phyloP scores from a whole-genome alignment of 2,113 vertebrate species.

The Otolemur garnettii region DNA sequence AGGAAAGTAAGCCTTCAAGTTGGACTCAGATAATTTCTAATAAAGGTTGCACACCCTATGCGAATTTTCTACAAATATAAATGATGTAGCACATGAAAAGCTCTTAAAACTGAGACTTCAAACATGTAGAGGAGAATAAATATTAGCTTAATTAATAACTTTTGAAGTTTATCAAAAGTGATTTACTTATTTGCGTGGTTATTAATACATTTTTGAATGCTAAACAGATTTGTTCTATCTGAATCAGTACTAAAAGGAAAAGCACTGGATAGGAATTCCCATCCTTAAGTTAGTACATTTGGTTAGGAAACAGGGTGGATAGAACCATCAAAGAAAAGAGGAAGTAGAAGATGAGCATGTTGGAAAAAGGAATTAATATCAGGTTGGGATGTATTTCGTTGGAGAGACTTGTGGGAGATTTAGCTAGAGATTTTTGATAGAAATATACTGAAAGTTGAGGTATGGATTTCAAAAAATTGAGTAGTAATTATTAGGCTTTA shows the following conservation, averaged over 20 bases:
- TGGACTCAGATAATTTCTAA: background rate
- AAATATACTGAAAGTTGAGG: background rate
- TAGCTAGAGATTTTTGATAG: background rate
- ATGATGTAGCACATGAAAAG: background rate
- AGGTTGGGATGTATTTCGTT: background rate
- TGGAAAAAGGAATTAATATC: background rate
- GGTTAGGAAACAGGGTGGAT: background rate
- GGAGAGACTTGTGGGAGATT: background rate
- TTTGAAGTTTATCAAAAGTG: background rate
- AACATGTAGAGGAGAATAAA: background rate
- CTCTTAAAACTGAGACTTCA: background rate
- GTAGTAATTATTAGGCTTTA: background rate
- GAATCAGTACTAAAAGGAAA: background rate
- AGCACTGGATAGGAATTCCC: background rate
- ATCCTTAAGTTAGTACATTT: background rate
- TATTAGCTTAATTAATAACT: background rate
- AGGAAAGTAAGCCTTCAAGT: background rate
- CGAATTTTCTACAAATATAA: background rate
- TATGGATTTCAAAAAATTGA: background rate
- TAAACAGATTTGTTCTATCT: background rate
- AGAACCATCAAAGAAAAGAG: background rate
- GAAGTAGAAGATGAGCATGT: background rate
- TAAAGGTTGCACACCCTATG: background rate
- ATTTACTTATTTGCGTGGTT: constrained; percentile 4
- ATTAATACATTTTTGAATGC: background rate